Conservation (phyloP, 2,797 vertebrate species). For the Thaleichthys pacificus region DNA sequence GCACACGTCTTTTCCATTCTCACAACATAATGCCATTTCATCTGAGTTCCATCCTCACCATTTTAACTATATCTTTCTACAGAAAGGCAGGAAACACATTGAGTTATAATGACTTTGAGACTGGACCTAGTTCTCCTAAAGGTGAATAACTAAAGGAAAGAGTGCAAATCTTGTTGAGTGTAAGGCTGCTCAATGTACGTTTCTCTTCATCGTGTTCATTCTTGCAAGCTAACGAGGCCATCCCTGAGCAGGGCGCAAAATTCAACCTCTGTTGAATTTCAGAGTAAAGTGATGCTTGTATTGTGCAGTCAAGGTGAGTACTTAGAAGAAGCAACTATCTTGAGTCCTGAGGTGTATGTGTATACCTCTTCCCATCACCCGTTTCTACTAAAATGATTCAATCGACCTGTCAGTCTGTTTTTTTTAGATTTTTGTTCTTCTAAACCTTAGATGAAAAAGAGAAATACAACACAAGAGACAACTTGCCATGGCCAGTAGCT, state of each 20-base stretch:
- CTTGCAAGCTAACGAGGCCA: conserved; percentile 91
- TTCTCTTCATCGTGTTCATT: conserved; percentile 83
- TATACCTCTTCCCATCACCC: conserved; percentile 64
- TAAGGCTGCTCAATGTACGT: conserved; percentile 85
- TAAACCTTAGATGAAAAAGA: conserved; percentile 61
- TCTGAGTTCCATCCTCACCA: conserved; percentile 34
- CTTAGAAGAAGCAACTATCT: conserved; percentile 75
- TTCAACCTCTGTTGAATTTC: conserved; percentile 82
- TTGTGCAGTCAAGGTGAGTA: conserved; percentile 89
- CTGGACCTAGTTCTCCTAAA: conserved; percentile 72
- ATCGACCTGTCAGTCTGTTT: conserved; percentile 71
- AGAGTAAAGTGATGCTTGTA: conserved; percentile 82
- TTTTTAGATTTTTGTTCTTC: conserved; percentile 58
- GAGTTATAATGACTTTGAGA: conserved; percentile 50
- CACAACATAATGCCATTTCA: conserved; percentile 40
- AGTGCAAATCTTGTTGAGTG: conserved; percentile 88
- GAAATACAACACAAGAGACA: conserved; percentile 63
- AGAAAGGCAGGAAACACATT: conserved; percentile 31
- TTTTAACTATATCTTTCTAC: conserved; percentile 38
- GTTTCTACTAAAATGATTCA: conserved; percentile 45
- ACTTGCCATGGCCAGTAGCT: conserved; percentile 71
- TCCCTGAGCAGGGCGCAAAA: conserved; percentile 92
- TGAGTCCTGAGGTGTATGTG: conserved; percentile 81
- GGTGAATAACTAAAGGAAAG: conserved; percentile 69
- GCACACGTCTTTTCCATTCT: conserved; percentile 52